Evolutionary conservation across 2,888 invertebrate genomes (phyloP).

Genomic region (Zelleria hepariella): DNA sequence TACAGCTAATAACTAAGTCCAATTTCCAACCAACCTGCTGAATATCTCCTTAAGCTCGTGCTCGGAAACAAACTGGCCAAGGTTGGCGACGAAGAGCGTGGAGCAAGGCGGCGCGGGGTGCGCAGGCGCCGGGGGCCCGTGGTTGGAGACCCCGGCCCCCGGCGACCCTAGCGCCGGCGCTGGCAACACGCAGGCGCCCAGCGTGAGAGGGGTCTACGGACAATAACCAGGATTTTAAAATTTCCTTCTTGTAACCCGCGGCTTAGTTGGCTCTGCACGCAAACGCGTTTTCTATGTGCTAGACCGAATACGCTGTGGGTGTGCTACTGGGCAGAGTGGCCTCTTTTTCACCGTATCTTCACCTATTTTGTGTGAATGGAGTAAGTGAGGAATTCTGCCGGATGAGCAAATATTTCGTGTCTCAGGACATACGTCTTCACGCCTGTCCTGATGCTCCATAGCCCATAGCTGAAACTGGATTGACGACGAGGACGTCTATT

Average conservation of each 20-base stretch:
- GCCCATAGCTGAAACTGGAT: no score
- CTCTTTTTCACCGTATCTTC: no score
- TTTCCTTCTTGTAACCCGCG: neutral
- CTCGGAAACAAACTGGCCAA: slow-evolving; percentile 97
- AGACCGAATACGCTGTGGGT: no score
- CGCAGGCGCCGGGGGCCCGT: slow-evolving; percentile 70
- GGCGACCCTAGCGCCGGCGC: slow-evolving; percentile 95
- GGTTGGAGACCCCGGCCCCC: slow-evolving; percentile 84
- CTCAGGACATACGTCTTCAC: no score
- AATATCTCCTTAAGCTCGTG: slow-evolving; percentile 99
- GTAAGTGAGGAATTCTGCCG: no score
- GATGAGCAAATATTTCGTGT: no score
- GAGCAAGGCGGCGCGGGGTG: slow-evolving; percentile 91
- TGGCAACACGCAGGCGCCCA: slow-evolving; percentile 88
- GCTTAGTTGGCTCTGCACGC: no score
- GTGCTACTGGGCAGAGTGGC: no score
- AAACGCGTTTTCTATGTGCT: no score
- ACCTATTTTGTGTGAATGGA: no score
- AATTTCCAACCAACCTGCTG: slow-evolving; percentile 79
- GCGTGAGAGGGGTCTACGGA: slow-evolving; percentile 64
- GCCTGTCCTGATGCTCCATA: no score
- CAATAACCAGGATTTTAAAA: neutral
- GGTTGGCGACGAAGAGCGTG: slow-evolving; percentile 98
- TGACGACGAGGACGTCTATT: no score
- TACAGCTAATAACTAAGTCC: neutral